Conservation (phyloP, 2,797 vertebrate species). For the Melanotaenia nigrans region DNA sequence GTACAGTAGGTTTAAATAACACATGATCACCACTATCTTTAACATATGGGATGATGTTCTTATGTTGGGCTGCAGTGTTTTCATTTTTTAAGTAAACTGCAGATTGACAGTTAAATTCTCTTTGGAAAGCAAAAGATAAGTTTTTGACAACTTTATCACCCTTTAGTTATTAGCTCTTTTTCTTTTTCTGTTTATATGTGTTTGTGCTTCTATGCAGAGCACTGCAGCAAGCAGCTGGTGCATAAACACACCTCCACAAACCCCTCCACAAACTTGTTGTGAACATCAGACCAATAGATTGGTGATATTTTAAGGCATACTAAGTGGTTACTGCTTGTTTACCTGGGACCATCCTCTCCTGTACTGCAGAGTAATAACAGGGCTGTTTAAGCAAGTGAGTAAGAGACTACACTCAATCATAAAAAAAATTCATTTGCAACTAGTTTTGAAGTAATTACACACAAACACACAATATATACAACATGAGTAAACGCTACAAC, state of each 20-base stretch:
- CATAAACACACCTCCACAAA: slow-evolving; percentile 24
- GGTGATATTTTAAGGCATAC: neutral
- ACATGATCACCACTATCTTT: neutral
- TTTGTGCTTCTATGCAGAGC: slow-evolving; percentile 90
- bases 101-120: neutral
- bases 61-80: neutral
- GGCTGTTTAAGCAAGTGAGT: neutral
- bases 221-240: slow-evolving; percentile 95
- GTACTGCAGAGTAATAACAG: neutral
- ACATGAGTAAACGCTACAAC: neutral
- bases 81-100: neutral
- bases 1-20: neutral
- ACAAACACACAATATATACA: neutral
- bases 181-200: neutral
- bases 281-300: neutral
- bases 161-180: neutral
- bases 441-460: neutral
- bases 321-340: neutral
- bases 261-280: neutral
- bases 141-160: neutral
- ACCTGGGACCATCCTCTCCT: neutral
- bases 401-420: neutral
- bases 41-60: neutral
- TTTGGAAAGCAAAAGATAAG: neutral
- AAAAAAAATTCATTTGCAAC: neutral